These are phyloP conservation scores for Volucella inflata DNA, from an alignment of 2,888 invertebrate genomes.

Conservation along the genomic window DNA sequence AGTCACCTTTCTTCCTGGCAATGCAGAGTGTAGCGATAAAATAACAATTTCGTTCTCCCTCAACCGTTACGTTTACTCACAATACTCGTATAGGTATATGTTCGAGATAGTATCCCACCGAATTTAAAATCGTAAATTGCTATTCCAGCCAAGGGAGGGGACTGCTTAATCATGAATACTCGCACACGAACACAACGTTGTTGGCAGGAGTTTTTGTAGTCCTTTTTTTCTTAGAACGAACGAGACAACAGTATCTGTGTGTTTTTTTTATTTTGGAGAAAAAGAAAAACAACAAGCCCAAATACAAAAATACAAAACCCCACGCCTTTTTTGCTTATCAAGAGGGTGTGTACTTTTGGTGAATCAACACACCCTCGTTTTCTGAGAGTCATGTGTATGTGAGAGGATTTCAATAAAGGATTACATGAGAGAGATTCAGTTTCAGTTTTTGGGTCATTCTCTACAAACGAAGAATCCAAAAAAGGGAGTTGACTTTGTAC, in stretches of 20 bases:
- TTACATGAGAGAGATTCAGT: not conserved
- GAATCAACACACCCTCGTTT: slow-evolving; percentile 42
- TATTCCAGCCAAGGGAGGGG: not conserved
- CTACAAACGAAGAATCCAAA: not conserved
- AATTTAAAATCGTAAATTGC: slow-evolving; percentile 32
- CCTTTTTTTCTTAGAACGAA: slow-evolving; percentile 11
- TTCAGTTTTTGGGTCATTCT: not conserved
- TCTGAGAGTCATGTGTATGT: not conserved
- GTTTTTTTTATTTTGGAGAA: not conserved
- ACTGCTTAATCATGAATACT: not conserved
- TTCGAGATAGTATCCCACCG: too few species aligned
- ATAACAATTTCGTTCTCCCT: not conserved
- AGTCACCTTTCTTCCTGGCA: not conserved
- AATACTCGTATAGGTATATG: too few species aligned
- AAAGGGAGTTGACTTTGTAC: slow-evolving; percentile 11
- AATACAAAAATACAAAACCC: not conserved
- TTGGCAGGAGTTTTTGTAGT: not conserved
- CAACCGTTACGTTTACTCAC: not conserved
- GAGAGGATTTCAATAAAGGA: slow-evolving; percentile 8
- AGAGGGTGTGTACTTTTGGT: slow-evolving; percentile 56
- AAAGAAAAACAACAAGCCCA: not conserved
- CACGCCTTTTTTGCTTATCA: not conserved
- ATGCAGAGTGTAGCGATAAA: not conserved
- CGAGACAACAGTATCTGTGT: slow-evolving; percentile 43
- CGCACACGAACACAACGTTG: not conserved